phyloP scores from a whole-genome alignment of 2,113 vertebrate genomes.

The Pteropus alecto region DNA sequence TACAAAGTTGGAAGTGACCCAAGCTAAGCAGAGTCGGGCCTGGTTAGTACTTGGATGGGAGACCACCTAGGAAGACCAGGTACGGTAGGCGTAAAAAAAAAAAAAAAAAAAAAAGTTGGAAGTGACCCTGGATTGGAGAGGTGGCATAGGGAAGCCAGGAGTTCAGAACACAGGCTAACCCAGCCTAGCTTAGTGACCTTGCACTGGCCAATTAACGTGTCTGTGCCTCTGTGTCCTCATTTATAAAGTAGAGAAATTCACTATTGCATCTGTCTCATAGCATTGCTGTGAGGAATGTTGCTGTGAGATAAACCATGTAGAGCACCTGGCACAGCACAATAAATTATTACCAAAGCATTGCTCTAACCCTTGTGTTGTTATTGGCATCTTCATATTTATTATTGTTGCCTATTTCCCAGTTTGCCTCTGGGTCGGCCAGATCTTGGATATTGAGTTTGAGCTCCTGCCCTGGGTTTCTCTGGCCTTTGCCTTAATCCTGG shows the following conservation, averaged over 20 bases:
- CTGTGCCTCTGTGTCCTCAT: background rate
- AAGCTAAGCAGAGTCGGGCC: too few species aligned
- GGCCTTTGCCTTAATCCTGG: background rate
- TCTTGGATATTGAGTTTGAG: background rate
- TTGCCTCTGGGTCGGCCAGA: background rate
- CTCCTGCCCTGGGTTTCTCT: background rate
- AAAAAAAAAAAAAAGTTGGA: background rate
- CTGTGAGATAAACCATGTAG: background rate
- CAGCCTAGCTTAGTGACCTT: background rate
- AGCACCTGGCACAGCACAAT: background rate
- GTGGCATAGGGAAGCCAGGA: background rate
- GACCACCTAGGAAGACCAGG: too few species aligned
- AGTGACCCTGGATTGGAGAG: background rate
- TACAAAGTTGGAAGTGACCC: background rate
- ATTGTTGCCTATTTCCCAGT: background rate
- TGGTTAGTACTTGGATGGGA: too few species aligned
- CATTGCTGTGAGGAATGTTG: background rate
- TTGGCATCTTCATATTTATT: background rate
- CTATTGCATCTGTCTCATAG: too few species aligned
- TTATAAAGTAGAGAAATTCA: background rate
- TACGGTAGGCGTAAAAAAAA: too few species aligned
- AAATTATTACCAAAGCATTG: too few species aligned
- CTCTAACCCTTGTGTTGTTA: background rate
- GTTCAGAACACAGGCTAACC: background rate
- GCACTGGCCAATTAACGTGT: background rate